These are phyloP conservation scores for Origma solitaria DNA, from an alignment of 2,113 vertebrate genomes.

Conservation along the genomic window DNA sequence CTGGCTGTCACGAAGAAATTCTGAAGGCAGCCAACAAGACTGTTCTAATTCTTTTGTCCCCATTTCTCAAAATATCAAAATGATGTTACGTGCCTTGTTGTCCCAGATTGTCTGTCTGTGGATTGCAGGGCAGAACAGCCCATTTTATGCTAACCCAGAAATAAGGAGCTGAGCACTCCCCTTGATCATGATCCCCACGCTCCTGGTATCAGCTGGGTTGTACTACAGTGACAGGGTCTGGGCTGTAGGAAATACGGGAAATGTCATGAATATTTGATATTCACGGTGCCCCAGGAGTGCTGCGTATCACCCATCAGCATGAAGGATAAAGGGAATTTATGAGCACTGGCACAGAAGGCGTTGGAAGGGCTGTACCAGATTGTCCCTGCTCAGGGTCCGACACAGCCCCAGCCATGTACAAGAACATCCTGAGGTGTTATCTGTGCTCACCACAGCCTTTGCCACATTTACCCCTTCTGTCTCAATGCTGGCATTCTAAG, in stretches of 20 bases:
- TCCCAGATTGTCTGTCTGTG: slow-evolving; percentile 22
- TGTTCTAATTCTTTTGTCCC: slow-evolving; percentile 68
- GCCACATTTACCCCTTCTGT: not conserved
- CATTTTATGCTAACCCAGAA: slow-evolving; percentile 30
- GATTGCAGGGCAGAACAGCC: not conserved
- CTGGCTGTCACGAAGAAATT: not conserved
- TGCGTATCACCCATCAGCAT: not conserved
- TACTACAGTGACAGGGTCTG: not conserved
- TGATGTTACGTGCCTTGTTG: not conserved
- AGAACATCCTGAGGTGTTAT: not conserved
- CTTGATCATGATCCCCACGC: not conserved
- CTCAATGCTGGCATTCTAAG: not conserved
- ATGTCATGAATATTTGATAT: not conserved
- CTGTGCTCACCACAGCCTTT: not conserved
- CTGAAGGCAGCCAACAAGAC: slow-evolving; percentile 11
- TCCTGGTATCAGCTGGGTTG: not conserved
- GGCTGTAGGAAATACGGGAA: not conserved
- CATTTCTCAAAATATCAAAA: slow-evolving; percentile 69
- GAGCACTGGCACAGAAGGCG: not conserved
- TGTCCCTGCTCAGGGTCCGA: not conserved
- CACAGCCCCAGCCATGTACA: not conserved
- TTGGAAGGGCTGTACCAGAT: not conserved
- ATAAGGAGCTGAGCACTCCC: not conserved
- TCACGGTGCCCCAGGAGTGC: not conserved
- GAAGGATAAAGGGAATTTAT: not conserved